Base-by-base conservation (phyloP, 2,113 vertebrate genomes). In the Apodemus speciosus region DNA sequence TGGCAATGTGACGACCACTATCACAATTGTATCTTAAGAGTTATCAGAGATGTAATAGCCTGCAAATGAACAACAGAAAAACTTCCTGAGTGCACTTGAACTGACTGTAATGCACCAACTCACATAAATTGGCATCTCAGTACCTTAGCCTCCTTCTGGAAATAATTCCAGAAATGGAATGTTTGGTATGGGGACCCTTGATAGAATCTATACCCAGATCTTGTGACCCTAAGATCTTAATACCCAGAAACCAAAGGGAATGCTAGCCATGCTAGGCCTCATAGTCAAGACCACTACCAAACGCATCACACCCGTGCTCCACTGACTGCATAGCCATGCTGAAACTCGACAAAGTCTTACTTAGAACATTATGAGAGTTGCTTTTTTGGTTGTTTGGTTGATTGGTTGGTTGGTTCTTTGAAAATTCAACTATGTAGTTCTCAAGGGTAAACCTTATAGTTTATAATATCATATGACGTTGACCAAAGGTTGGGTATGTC, bases 91-190 rank as follows among this genome's bases (percentile, higher is more conserved):
- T n/a, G 77, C 7, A 75, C 79, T n/a, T n/a, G 72, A 81, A 71
- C n/a, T 94, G 51, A 84, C 84, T 49, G 85, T 18, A 94, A 94
- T 35, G 71, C 9, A 75, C 32, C 18, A 91, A 94, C 43, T 93
- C 43, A 64, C 85, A 46, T 58, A 43, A n/a, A 66, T 23, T 85
- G 27, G 53, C 15, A 73, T 73, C 25, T 94, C 20, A 89, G 86
- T 91, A 85, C 69, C 38, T 72, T 87, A 64, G 32, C 69, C 35
- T 93, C 91, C 32, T 89, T 53, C 10, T 89, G 73, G 79, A n/a
- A 95, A 64, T 62, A 72, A 58, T 88, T 92, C 11, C 64, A 87
- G 38, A 46, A 89, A 86, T 69, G 32, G 32, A 94, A 93, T 91
- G 60, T 53, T 76, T 95, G 86, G 30, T 86, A 69, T 89, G 43